These are phyloP conservation scores for Brachyhypopomus gauderio DNA, from an alignment of 2,113 vertebrate genomes.

Conservation along the genomic window DNA sequence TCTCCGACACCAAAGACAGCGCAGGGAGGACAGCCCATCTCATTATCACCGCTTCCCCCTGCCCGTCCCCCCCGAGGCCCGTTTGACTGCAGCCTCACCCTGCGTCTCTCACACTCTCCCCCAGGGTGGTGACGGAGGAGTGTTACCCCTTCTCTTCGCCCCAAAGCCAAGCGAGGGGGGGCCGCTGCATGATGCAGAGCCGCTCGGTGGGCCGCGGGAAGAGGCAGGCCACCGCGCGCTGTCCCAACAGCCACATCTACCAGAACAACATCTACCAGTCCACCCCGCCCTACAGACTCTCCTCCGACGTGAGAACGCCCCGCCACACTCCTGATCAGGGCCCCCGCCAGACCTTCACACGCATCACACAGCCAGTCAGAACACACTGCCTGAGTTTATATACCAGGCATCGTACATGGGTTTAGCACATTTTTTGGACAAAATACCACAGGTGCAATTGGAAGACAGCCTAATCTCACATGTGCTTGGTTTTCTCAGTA, in stretches of 20 bases:
- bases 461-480: slow-evolving; percentile 44
- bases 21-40: too few relatives aligned
- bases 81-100: too few relatives aligned
- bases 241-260: slow-evolving; percentile 82
- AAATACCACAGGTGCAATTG: not conserved
- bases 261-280: slow-evolving; percentile 96
- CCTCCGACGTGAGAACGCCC: slow-evolving; percentile 79
- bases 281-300: slow-evolving; percentile 92
- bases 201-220: slow-evolving; percentile 88
- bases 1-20: too few relatives aligned
- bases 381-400: slow-evolving; percentile 15
- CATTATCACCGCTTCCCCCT: too few relatives aligned
- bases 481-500: slow-evolving; percentile 21
- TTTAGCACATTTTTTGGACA: not conserved
- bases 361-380: slow-evolving; percentile 14
- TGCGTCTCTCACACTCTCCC: not conserved
- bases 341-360: not conserved
- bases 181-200: slow-evolving; percentile 95
- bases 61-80: too few relatives aligned
- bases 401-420: slow-evolving; percentile 20
- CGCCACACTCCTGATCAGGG: not conserved
- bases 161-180: slow-evolving; percentile 54
- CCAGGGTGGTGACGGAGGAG: slow-evolving; percentile 90
- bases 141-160: slow-evolving; percentile 87
- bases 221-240: slow-evolving; percentile 88